phyloP scores from a whole-genome alignment of 2,797 vertebrate genomes.

The Hydrolagus colliei region DNA sequence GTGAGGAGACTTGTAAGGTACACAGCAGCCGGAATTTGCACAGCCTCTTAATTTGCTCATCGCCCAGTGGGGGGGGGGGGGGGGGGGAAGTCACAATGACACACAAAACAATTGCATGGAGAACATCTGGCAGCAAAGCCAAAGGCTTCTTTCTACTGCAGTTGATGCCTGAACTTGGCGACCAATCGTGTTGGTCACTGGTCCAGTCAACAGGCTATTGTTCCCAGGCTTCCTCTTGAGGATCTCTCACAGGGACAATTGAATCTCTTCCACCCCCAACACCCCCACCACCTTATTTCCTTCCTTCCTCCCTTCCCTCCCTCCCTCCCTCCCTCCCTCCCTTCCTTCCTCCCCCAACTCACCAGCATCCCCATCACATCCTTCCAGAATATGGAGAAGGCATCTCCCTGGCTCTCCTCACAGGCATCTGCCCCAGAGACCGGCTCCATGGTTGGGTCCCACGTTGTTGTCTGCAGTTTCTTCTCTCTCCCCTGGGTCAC shows the following conservation, averaged over 20 bases:
- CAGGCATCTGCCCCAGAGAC: constrained; percentile 49
- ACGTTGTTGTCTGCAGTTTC: constrained; percentile 20
- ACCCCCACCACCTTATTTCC: constrained; percentile 23
- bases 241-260: neutral
- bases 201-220: too few species aligned
- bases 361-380: constrained; percentile 98
- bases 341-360: constrained; percentile 54
- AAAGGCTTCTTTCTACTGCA: too few species aligned
- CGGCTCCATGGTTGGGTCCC: constrained; percentile 49
- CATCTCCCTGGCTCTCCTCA: constrained; percentile 42
- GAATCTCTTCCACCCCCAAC: neutral
- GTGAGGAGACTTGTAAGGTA: too few species aligned
- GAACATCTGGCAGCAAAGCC: too few species aligned
- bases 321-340: constrained; percentile 37
- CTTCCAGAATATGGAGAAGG: constrained; percentile 81
- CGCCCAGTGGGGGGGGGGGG: too few species aligned
- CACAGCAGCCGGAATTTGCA: too few species aligned
- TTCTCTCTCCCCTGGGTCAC: constrained; percentile 32
- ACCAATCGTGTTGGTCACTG: too few species aligned
- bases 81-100: too few species aligned
- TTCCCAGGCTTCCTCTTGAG: too few species aligned
- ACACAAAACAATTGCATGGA: too few species aligned
- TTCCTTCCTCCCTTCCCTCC: constrained; percentile 37
- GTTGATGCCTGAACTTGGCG: too few species aligned
- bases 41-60: too few species aligned